phyloP scores from a whole-genome alignment of 2,797 vertebrate species.

The Antrozous pallidus region DNA sequence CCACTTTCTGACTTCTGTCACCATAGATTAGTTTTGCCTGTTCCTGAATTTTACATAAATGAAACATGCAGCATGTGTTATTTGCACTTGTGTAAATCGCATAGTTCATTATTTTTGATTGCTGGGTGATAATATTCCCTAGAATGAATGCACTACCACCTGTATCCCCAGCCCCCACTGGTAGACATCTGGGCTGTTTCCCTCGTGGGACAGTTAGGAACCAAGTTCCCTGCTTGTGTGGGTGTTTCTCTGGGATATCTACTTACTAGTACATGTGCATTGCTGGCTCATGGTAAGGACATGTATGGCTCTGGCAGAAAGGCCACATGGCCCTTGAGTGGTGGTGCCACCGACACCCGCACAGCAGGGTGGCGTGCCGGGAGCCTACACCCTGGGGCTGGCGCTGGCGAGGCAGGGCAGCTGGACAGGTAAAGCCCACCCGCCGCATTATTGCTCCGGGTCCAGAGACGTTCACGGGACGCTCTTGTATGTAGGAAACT shows the following conservation, averaged over 20 bases:
- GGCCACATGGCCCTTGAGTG: not conserved
- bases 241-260: not conserved
- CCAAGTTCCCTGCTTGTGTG: not conserved
- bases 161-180: not conserved
- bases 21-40: not conserved
- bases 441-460: not conserved
- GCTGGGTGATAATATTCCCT: not conserved
- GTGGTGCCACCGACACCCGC: fast-evolving
- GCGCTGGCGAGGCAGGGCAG: too few relatives aligned
- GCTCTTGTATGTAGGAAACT: not conserved
- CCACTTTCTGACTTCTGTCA: not conserved
- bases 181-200: not conserved
- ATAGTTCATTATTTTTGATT: not conserved
- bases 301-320: not conserved
- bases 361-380: not conserved
- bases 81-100: not conserved
- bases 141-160: too few relatives aligned
- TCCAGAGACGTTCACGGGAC: not conserved
- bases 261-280: not conserved
- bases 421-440: not conserved
- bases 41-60: not conserved
- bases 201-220: not conserved
- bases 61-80: not conserved
- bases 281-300: not conserved
- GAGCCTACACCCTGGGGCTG: too few relatives aligned